Evolutionary conservation across 2,888 invertebrate genomes (phyloP).

Genomic region (Parnassius smintheus): DNA sequence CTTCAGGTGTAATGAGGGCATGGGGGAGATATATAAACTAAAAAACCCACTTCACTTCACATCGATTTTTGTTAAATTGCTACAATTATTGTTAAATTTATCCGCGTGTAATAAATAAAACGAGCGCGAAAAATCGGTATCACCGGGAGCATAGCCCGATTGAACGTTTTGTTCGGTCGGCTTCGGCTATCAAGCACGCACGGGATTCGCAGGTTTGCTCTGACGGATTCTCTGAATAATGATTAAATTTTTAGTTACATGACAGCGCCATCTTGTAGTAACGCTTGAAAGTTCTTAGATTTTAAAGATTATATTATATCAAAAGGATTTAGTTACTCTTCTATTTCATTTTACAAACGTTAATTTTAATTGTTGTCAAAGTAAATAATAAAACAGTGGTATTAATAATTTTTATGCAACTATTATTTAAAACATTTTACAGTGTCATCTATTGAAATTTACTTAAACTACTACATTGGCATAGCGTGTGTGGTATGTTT

Average conservation of each 20-base stretch:
- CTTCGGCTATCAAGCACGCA: constrained; percentile 24
- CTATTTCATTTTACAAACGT: background rate
- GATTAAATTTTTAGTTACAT: constrained; percentile 47
- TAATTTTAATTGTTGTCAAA: background rate
- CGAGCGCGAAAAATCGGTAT: constrained; percentile 63
- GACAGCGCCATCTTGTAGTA: constrained; percentile 31
- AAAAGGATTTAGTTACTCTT: background rate
- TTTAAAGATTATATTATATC: background rate
- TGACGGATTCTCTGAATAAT: constrained; percentile 42
- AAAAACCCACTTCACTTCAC: constrained; percentile 57
- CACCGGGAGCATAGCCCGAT: constrained; percentile 56
- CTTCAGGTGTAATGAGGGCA: constrained; percentile 77
- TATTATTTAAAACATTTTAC: background rate
- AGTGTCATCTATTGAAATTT: constrained; percentile 39
- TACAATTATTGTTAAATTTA: constrained; percentile 41
- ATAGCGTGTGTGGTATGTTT: too few species aligned
- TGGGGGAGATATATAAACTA: constrained; percentile 41
- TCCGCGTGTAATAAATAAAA: constrained; percentile 50
- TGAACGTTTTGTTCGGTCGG: constrained; percentile 62
- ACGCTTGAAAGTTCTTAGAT: background rate
- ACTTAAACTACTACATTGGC: constrained; percentile 5
- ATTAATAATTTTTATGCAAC: background rate
- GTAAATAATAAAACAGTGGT: background rate
- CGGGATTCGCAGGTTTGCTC: constrained; percentile 32
- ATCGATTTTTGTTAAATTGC: constrained; percentile 41